Conservation (phyloP, 1,140 invertebrate genomes). For the Cydia splendana region DNA sequence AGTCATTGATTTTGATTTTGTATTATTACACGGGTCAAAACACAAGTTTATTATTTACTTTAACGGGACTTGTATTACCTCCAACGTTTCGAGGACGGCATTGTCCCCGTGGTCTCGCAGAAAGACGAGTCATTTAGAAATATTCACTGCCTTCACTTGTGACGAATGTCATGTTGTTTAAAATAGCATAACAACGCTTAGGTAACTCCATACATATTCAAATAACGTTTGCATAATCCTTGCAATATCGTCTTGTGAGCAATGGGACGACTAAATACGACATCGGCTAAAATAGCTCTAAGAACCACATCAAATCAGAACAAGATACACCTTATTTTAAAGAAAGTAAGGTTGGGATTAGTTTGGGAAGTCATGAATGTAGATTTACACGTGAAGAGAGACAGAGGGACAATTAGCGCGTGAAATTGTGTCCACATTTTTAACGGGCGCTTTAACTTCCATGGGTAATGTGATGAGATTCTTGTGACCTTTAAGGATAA, state of each 20-base stretch:
- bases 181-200: not conserved
- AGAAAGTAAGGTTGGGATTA: not conserved
- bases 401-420: constrained; percentile 13
- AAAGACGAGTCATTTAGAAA: too few relatives aligned
- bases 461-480: constrained; percentile 4
- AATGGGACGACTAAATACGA: not conserved
- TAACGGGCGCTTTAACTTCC: constrained; percentile 14
- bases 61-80: too few relatives aligned
- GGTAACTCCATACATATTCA: constrained; percentile 7
- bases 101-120: too few relatives aligned
- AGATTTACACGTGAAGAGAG: not conserved
- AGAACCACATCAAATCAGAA: not conserved
- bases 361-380: not conserved
- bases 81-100: too few relatives aligned
- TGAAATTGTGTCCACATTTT: constrained; percentile 23
- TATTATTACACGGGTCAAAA: too few relatives aligned
- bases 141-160: too few relatives aligned
- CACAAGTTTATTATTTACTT: too few relatives aligned
- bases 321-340: not conserved
- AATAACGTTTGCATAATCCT: not conserved
- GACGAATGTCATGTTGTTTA: not conserved
- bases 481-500: not conserved
- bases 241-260: not conserved
- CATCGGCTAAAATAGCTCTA: not conserved
- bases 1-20: too few relatives aligned